Evolutionary conservation across 2,888 invertebrate species (phyloP), one percentile per base, ranked within the genome.

Genomic region (Disparrhopalites patrizii): DNA sequence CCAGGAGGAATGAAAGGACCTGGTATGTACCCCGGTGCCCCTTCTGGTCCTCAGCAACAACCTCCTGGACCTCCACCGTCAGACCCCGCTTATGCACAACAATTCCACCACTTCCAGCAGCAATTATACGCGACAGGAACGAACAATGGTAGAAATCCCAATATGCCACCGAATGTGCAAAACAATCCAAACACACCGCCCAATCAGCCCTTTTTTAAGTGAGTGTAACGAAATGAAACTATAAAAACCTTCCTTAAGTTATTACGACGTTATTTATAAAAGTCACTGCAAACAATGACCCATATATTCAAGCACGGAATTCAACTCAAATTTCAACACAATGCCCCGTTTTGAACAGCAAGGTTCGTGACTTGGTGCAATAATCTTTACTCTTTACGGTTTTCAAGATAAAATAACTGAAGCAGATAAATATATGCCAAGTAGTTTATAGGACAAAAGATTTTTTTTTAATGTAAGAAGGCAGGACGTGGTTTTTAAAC

Each of bases 71-170:
- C 91, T 79, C 88, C 90, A 64, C 89, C 88, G 30, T 90, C 92
- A 54, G 93, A 94, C 81, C 90, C 93, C 15, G 91, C 91, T 79
- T 94, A 94, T 82, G 93, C 93, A 77, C 92, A 92, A 80, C 93
- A 93, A 83, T 94, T 90, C 82, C 93, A 93, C 81, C 91, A 93
- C 81, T 94, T 94, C 83, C 94, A 94, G 79, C 94, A 94, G 80
- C 93, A 93, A 80, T 81, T 94, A 75, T 94, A 94, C 81, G 93
- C 94, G 69, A 94, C 93, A 56, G 86, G 87, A 72, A 88, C 89
- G 43, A 75, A 73, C 50, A 72, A 72, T 54, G 75, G 73, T 27
- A 83, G 88, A 73, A 85, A 84, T 78, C 85, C 85, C 58, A n/a
- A n/a, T n/a, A 77, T 77, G 76, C 73, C 71, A 60, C 71, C 69